Evolutionary conservation across 2,113 vertebrate genomes (phyloP).

Genomic region (Platichthys flesus): DNA sequence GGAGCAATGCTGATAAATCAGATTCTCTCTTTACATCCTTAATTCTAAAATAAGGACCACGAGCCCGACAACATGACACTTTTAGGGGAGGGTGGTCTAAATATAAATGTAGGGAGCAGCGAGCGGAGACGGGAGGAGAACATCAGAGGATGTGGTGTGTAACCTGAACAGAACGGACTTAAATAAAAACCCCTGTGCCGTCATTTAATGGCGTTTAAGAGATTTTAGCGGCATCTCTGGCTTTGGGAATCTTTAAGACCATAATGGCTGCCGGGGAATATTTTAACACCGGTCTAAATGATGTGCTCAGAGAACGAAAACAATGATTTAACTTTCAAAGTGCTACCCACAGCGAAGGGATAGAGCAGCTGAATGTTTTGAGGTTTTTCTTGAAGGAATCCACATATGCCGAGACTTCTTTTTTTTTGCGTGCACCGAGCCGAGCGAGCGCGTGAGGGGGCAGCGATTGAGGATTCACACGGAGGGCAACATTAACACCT

Average conservation of each 20-base stretch:
- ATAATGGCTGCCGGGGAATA: conserved; percentile 68
- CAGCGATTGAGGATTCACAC: conserved; percentile 60
- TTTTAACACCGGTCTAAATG: conserved; percentile 72
- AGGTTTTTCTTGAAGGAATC: conserved; percentile 42
- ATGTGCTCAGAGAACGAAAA: conserved; percentile 71
- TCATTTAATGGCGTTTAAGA: conserved; percentile 55
- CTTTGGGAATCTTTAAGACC: conserved; percentile 71
- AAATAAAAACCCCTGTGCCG: conserved; percentile 5
- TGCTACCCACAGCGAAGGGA: conserved; percentile 63
- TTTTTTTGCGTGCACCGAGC: conserved; percentile 5
- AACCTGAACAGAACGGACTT: conserved; percentile 28
- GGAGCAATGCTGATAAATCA: conserved; percentile 40
- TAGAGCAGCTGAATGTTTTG: conserved; percentile 38
- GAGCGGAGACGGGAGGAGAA: conserved; percentile 10
- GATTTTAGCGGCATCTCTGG: conserved; percentile 56
- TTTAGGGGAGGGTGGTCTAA: conserved; percentile 57
- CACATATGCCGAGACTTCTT: conserved; percentile 34
- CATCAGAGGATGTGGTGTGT: background rate
- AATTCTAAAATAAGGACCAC: conserved; percentile 77
- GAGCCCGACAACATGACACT: conserved; percentile 64
- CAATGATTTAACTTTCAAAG: conserved; percentile 71
- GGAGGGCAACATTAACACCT: conserved; percentile 64
- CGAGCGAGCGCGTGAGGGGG: conserved; percentile 54
- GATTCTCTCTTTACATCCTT: conserved; percentile 71
- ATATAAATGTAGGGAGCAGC: conserved; percentile 45